Percentiles rank a stretch among this genome's conserved stretches.
These are phyloP conservation scores for Propsilocerus akamusi DNA, from an alignment of 1,140 invertebrate species.

Conservation along the genomic window DNA sequence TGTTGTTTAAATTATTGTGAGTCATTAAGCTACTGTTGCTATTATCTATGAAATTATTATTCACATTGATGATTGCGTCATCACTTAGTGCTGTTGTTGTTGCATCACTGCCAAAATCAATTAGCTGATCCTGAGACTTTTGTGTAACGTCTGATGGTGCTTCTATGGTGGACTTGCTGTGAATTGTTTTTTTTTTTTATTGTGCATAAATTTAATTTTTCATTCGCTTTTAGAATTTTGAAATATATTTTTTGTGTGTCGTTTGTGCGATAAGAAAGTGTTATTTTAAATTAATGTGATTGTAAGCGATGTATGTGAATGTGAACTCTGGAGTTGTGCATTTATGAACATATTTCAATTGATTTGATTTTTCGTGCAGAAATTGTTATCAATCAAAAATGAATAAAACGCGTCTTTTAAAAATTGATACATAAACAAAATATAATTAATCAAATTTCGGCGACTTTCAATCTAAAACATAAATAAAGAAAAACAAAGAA, in stretches of 20 bases:
- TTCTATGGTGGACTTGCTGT: not conserved
- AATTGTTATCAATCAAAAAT: not conserved
- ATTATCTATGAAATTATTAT: slow-evolving; percentile 4
- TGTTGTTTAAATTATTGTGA: not conserved
- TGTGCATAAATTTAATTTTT: not conserved
- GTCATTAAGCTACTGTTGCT: not conserved
- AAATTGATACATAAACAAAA: not conserved
- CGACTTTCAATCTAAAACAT: not conserved
- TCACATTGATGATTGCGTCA: not conserved
- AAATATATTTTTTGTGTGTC: not conserved
- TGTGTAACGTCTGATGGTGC: no score
- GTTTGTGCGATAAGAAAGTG: not conserved
- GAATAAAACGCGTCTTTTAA: not conserved
- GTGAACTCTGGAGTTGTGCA: not conserved
- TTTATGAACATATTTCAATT: not conserved
- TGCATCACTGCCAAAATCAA: not conserved
- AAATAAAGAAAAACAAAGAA: not conserved
- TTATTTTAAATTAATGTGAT: not conserved
- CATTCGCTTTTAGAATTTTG: no score
- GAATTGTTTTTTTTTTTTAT: not conserved
- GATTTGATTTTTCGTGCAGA: not conserved
- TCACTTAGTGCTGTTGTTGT: not conserved
- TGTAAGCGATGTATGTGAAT: not conserved
- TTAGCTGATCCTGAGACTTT: not conserved
- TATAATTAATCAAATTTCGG: not conserved